These are phyloP conservation scores for Pachymerium ferrugineum DNA, from an alignment of 2,888 invertebrate genomes.

Conservation along the genomic window DNA sequence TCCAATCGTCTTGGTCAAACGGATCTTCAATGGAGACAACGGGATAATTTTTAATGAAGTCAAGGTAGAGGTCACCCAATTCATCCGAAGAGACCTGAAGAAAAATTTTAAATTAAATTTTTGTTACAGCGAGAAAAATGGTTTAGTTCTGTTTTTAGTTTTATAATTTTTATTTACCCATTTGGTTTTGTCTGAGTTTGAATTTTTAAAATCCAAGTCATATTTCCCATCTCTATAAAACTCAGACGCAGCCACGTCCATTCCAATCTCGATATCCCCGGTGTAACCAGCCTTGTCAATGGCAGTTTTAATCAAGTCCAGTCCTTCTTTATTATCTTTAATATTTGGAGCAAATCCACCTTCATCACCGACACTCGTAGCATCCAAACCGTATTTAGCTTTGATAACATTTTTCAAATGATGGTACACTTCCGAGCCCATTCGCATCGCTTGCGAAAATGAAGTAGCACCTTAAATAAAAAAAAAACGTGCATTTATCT, in stretches of 20 bases:
- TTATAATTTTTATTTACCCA: conserved; percentile 20
- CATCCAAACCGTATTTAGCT: conserved; percentile 86
- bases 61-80: conserved; percentile 77
- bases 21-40: conserved; percentile 98
- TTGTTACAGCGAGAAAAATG: too few species aligned
- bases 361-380: conserved; percentile 97
- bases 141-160: too few species aligned
- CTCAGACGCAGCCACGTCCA: conserved; percentile 99
- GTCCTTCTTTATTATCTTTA: conserved; percentile 80
- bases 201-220: conserved; percentile 97
- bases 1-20: conserved; percentile 99
- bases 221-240: conserved; percentile 77
- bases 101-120: too few species aligned
- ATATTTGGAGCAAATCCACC: conserved; percentile 99
- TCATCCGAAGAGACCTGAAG: conserved; percentile 75
- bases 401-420: conserved; percentile 91
- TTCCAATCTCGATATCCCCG: conserved; percentile 93
- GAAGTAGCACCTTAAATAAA: conserved; percentile 71
- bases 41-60: conserved; percentile 81
- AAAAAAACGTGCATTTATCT: not conserved
- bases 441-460: conserved; percentile 97
- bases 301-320: conserved; percentile 77
- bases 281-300: conserved; percentile 94
- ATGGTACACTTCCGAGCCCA: conserved; percentile 95
- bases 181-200: conserved; percentile 62